phyloP scores from a whole-genome alignment of 2,113 vertebrate genomes.

The Paralichthys olivaceus region DNA sequence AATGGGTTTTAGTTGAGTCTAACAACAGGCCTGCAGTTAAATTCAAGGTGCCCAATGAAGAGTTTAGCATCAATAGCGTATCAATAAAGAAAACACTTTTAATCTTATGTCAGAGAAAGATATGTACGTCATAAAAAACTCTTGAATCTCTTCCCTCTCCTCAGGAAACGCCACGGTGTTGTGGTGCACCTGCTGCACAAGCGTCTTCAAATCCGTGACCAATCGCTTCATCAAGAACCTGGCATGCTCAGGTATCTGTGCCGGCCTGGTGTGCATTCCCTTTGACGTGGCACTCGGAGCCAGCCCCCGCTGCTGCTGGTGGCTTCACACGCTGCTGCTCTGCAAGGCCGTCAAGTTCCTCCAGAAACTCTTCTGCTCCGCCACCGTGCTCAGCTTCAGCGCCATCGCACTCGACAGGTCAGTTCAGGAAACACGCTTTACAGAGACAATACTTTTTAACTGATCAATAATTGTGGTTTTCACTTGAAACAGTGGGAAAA shows the following conservation, averaged over 20 bases:
- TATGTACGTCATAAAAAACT: too few relatives aligned
- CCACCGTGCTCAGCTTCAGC: conserved; percentile 94
- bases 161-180: conserved; percentile 92
- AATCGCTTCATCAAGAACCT: conserved; percentile 95
- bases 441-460: too few relatives aligned
- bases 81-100: too few relatives aligned
- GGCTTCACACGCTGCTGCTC: conserved; percentile 90
- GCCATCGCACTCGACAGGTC: conserved; percentile 86
- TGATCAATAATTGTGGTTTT: too few relatives aligned
- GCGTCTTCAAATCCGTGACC: conserved; percentile 94
- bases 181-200: conserved; percentile 96
- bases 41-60: too few relatives aligned
- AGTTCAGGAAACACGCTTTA: not conserved
- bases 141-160: not conserved
- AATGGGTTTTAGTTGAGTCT: too few relatives aligned
- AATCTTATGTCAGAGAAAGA: too few relatives aligned
- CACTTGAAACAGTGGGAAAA: too few relatives aligned
- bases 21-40: too few relatives aligned
- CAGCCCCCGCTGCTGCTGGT: conserved; percentile 95
- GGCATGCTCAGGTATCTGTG: conserved; percentile 95
- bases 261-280: conserved; percentile 93
- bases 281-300: conserved; percentile 93
- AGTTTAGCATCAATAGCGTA: too few relatives aligned
- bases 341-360: conserved; percentile 96
- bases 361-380: conserved; percentile 97